Conservation (phyloP, 2,888 invertebrate species). For the Nasonia oneida region DNA sequence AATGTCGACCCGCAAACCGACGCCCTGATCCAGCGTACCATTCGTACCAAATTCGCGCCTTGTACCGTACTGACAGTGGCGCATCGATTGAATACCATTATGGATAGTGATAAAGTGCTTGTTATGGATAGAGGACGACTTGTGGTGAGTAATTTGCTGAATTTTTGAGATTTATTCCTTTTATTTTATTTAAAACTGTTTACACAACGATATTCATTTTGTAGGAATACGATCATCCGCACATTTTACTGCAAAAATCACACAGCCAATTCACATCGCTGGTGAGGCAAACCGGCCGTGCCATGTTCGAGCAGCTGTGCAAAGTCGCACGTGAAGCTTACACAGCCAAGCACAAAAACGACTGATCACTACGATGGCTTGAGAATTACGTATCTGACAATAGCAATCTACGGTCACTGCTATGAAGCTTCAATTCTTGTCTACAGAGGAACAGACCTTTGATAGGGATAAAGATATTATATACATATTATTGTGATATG, state of each 20-base stretch:
- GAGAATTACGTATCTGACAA: not conserved
- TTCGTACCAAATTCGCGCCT: constrained; percentile 80
- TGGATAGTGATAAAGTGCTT: constrained; percentile 83
- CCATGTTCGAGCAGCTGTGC: constrained; percentile 80
- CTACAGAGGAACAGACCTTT: not conserved
- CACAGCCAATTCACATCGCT: constrained; percentile 81
- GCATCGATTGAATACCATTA: constrained; percentile 83
- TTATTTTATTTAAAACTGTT: not conserved
- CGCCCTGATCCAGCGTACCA: constrained; percentile 81
- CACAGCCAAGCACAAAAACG: constrained; percentile 68
- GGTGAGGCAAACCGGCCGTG: constrained; percentile 83
- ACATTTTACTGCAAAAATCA: constrained; percentile 78
- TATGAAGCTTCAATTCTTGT: not conserved
- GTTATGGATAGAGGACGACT: constrained; percentile 82
- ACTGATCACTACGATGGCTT: not conserved
- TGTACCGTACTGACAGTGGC: constrained; percentile 84
- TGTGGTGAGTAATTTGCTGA: constrained; percentile 69
- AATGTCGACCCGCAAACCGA: constrained; percentile 93
- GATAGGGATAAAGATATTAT: not conserved
- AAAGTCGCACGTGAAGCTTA: constrained; percentile 80
- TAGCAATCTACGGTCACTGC: not conserved
- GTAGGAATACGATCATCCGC: constrained; percentile 62
- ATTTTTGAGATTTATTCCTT: not conserved
- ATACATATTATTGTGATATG: not conserved
- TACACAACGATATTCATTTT: not conserved